A percentile compares a stretch with the other conserved stretches of the same genome.
phyloP scores from a whole-genome alignment of 1,140 invertebrate species.

The Calephelis virginiensis region DNA sequence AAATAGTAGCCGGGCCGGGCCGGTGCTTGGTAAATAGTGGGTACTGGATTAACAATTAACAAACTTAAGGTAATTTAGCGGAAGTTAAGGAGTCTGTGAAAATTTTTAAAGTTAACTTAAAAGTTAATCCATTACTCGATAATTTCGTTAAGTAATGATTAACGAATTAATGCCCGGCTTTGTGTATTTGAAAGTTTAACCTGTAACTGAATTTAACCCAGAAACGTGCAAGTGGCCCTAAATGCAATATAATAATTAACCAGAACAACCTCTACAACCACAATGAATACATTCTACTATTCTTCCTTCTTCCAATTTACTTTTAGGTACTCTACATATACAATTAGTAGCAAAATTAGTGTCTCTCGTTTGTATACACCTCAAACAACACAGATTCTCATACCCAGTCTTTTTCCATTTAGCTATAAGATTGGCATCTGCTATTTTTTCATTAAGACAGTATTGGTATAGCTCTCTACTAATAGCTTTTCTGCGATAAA shows the following conservation, averaged over 20 bases:
- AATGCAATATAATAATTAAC: constrained; percentile 55
- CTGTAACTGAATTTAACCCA: no score
- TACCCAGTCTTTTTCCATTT: constrained; percentile 99
- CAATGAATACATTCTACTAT: constrained; percentile 99
- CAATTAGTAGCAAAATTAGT: constrained; percentile 99
- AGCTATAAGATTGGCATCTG: constrained; percentile 98
- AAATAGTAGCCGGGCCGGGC: no score
- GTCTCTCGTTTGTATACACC: constrained; percentile 98
- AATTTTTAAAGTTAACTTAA: no score
- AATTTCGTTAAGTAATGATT: no score
- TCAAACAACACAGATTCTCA: constrained; percentile 99
- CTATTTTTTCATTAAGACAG: constrained; percentile 97
- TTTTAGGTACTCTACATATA: constrained; percentile 98
- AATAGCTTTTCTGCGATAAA: constrained; percentile 97
- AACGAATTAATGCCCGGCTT: no score
- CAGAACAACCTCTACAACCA: constrained; percentile 97
- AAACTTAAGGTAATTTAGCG: no score
- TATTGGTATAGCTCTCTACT: constrained; percentile 98
- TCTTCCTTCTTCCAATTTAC: constrained; percentile 97
- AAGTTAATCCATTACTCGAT: no score
- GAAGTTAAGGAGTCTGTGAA: no score
- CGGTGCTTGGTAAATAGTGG: no score
- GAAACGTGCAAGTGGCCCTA: no score
- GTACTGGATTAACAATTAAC: no score
- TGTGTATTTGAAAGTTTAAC: no score